A percentile compares a stretch with the other conserved stretches of the same genome.
Evolutionary conservation across 2,888 invertebrate genomes (phyloP).

Genomic region (Diloba caeruleocephala): DNA sequence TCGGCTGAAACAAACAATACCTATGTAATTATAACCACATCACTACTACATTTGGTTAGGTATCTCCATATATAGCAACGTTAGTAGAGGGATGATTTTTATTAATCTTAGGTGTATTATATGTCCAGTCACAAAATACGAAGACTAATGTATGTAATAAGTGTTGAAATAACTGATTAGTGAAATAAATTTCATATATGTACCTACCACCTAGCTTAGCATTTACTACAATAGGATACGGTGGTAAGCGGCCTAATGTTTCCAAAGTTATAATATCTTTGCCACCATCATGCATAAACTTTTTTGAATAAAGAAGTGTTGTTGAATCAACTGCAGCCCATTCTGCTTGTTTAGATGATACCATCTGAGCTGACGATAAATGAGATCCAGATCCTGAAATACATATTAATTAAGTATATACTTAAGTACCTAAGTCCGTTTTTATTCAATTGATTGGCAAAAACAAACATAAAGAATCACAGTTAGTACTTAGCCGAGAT

Average conservation of each 20-base stretch:
- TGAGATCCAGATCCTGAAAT: conserved; percentile 89
- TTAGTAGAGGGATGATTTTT: too few relatives aligned
- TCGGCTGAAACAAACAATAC: conserved; percentile 71
- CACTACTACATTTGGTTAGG: neutral
- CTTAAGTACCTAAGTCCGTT: neutral
- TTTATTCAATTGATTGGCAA: neutral
- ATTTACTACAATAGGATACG: conserved; percentile 91
- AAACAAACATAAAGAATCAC: neutral
- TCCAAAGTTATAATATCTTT: conserved; percentile 88
- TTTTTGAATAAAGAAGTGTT: conserved; percentile 86
- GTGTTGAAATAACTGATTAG: too few relatives aligned
- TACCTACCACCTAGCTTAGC: conserved; percentile 86
- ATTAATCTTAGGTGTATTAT: too few relatives aligned
- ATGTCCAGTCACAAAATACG: too few relatives aligned
- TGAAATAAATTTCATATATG: neutral
- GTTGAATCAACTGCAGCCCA: conserved; percentile 91
- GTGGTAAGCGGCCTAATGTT: conserved; percentile 91
- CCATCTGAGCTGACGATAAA: conserved; percentile 90
- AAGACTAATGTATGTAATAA: too few relatives aligned
- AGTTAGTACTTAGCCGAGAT: conserved; percentile 82
- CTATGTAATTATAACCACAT: neutral
- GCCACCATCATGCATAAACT: conserved; percentile 88
- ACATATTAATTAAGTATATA: neutral
- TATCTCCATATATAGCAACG: too few relatives aligned
- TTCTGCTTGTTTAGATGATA: conserved; percentile 89